Percentiles rank a stretch among this genome's conserved stretches.
These are phyloP conservation scores for Synanthedon vespiformis DNA, from an alignment of 2,888 invertebrate species.

Conservation along the genomic window DNA sequence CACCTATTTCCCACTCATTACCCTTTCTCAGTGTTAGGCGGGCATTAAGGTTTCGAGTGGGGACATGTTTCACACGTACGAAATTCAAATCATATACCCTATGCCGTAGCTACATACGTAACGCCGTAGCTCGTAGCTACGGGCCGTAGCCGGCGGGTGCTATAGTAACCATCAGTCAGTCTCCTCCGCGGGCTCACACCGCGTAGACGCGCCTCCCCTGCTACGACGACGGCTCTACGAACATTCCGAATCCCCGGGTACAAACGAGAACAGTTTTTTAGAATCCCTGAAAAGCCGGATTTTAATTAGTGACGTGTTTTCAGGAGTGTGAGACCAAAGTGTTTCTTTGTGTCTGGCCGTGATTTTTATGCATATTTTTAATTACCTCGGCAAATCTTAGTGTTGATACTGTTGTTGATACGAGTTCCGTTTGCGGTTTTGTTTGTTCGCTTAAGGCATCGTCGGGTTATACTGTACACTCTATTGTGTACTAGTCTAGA, in stretches of 20 bases:
- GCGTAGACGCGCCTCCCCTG: constrained; percentile 38
- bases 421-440: neutral
- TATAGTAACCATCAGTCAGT: constrained; percentile 57
- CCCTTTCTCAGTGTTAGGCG: no score
- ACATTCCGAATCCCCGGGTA: neutral
- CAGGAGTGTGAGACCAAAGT: constrained; percentile 21
- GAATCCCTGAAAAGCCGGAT: constrained; percentile 21
- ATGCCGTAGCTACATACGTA: constrained; percentile 20
- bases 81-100: constrained; percentile 19
- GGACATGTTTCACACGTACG: constrained; percentile 24
- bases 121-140: constrained; percentile 41
- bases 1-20: no score
- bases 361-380: constrained; percentile 9
- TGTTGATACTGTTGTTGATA: neutral
- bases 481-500: neutral
- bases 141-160: constrained; percentile 51
- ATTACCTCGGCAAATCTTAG: constrained; percentile 2
- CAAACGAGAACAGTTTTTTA: constrained; percentile 13
- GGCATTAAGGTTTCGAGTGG: no score
- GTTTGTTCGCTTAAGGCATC: neutral
- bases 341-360: constrained; percentile 8
- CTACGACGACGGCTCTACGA: constrained; percentile 27
- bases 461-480: neutral
- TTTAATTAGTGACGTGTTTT: constrained; percentile 47
- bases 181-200: constrained; percentile 37